phyloP scores from a whole-genome alignment of 2,888 invertebrate species.

The Hololepta plana region DNA sequence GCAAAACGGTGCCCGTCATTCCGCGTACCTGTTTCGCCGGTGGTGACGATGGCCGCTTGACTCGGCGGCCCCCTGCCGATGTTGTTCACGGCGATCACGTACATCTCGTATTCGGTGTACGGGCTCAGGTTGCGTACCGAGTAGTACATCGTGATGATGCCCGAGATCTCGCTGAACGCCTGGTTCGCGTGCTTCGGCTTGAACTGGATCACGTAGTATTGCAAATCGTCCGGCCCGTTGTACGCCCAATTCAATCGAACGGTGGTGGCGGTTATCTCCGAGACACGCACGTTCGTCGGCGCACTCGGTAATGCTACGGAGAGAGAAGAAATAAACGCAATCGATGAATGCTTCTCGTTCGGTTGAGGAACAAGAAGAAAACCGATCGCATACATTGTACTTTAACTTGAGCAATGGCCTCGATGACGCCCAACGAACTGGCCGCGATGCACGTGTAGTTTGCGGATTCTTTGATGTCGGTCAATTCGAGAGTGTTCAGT shows the following conservation, averaged over 20 bases:
- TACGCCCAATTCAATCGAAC: constrained; percentile 89
- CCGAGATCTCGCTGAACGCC: constrained; percentile 83
- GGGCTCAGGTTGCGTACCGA: constrained; percentile 79
- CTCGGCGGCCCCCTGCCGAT: constrained; percentile 86
- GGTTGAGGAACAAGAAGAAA: neutral
- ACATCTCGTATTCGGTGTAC: constrained; percentile 92
- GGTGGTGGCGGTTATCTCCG: constrained; percentile 86
- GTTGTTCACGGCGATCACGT: constrained; percentile 86
- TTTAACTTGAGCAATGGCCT: constrained; percentile 73
- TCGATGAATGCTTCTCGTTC: constrained; percentile 1
- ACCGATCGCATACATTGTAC: constrained; percentile 69
- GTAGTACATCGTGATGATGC: constrained; percentile 85
- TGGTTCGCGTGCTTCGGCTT: constrained; percentile 87
- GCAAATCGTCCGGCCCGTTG: constrained; percentile 74
- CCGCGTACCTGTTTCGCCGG: constrained; percentile 84
- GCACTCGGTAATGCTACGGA: constrained; percentile 73
- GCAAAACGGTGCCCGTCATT: too few species aligned
- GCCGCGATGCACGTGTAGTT: constrained; percentile 96
- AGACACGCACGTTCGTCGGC: constrained; percentile 75
- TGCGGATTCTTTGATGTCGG: constrained; percentile 76
- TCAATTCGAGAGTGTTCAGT: constrained; percentile 70
- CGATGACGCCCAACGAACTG: constrained; percentile 84
- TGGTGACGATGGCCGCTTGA: constrained; percentile 75
- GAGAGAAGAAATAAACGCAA: constrained; percentile 18
- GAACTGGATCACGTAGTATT: constrained; percentile 92